These are phyloP conservation scores for Adineta ricciae DNA, from an alignment of 2,888 invertebrate genomes.

Conservation along the genomic window DNA sequence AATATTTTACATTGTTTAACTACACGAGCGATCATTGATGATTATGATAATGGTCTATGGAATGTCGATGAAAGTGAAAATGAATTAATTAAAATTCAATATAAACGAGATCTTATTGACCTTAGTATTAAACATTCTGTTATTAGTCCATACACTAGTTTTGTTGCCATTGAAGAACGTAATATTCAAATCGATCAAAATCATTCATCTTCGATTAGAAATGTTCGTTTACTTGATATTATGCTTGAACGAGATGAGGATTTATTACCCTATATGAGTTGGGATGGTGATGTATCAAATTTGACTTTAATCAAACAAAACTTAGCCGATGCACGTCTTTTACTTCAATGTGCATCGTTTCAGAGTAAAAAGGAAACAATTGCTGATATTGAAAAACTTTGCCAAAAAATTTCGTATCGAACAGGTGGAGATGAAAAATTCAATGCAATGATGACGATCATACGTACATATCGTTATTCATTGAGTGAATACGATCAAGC, in stretches of 20 bases:
- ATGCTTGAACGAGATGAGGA: conserved; percentile 7
- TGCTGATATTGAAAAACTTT: background rate
- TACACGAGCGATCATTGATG: conserved; percentile 45
- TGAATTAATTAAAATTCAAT: conserved; percentile 37
- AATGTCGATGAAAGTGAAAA: conserved; percentile 42
- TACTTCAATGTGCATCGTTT: background rate
- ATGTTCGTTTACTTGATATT: background rate
- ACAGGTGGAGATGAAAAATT: background rate
- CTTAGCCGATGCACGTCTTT: background rate
- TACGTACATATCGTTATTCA: background rate
- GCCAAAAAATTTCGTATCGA: background rate
- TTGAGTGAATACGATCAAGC: background rate
- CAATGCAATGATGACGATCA: background rate
- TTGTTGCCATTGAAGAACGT: conserved; percentile 48
- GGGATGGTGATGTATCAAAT: background rate
- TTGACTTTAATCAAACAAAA: background rate
- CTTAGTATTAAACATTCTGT: conserved; percentile 47
- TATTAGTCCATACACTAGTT: conserved; percentile 48
- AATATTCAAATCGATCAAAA: conserved; percentile 38
- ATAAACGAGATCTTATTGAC: conserved; percentile 41
- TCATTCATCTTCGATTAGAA: background rate
- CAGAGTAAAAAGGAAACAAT: background rate
- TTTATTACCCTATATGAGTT: conserved; percentile 27
- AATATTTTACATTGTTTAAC: conserved; percentile 46
- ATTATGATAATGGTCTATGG: conserved; percentile 47